Conservation (phyloP, 2,113 vertebrate species). For the Aviceda subcristata region DNA sequence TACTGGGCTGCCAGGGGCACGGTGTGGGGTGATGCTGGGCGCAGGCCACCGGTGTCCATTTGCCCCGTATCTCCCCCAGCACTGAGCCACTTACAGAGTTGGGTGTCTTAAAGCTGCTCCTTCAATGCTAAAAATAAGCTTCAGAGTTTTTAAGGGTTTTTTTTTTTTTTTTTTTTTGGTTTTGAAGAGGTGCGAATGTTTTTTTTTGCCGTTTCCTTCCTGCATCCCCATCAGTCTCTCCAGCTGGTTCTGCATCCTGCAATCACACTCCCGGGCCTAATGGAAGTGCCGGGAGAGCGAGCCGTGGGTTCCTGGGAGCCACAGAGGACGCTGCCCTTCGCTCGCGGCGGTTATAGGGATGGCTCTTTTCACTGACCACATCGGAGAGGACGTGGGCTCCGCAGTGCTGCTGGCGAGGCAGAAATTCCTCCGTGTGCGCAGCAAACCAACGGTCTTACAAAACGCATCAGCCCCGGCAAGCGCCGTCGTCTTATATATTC, state of each 20-base stretch:
- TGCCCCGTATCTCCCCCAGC: rapidly evolving
- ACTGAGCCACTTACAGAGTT: neutral
- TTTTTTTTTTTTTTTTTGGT: too few species aligned
- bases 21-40: neutral
- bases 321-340: rapidly evolving
- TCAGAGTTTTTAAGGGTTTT: neutral
- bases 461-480: neutral
- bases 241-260: slow-evolving; percentile 17
- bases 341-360: rapidly evolving
- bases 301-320: neutral
- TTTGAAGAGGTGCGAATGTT: neutral
- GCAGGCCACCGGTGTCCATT: neutral
- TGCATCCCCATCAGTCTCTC: neutral
- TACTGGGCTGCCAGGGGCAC: neutral
- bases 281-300: neutral
- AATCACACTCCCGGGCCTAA: neutral
- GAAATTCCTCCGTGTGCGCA: neutral
- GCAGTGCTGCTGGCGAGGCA: neutral
- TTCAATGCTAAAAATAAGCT: slow-evolving; percentile 10
- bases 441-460: neutral
- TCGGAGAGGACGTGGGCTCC: rapidly evolving
- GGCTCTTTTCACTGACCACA: neutral
- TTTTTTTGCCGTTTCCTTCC: too few species aligned
- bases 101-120: neutral
- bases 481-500: rapidly evolving